Evolutionary conservation across 2,888 invertebrate genomes (phyloP), one percentile per base, ranked within the genome.

Genomic region (Lysandra bellargus): DNA sequence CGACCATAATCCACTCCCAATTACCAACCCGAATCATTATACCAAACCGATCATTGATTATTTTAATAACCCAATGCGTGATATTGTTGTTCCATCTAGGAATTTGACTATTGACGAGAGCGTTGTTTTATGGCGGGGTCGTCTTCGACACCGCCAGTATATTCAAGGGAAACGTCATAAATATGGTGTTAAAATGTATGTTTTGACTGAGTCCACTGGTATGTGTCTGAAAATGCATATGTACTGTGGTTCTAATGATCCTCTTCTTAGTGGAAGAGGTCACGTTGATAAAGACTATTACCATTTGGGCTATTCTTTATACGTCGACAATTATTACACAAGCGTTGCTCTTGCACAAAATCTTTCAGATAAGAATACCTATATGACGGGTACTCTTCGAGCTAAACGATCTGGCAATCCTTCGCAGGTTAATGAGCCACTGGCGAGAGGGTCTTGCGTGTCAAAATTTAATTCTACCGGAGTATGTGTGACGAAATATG

Each of bases 91-190:
- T 61, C 23, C 61, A 23, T n/a, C 61, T 61, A 49, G 49, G 61
- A 61, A 61, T 49, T 86, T 6, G 82, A 49, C 84, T n/a, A 85
- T 89, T 60, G 87, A 88, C 80, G 86, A 88, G 81, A 83, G 83
- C 49, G 85, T 88, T 84, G 82, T 88, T 40, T 85, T 86, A 44
- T 87, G 84, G 84, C 80, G 85, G 53, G 87, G 87, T 17, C 80
- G 87, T 69, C 81, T 89, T 7, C 23, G 78, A 61, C 86, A 87
- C 79, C 84, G 84, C 1, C 87, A 88, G 80, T 88, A 87, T 80
- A 72, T 78, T 44, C 69, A 78, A 53, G 64, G 37, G n/a, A 78
- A 78, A 69, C 49, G 33, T 9, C 75, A 75, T 23, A 40, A 75
- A 75, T 44, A 75, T 75, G 75, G 75, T 2, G 30, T 77, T 33